Evolutionary conservation across 2,888 invertebrate genomes (phyloP), one percentile per base, ranked within the genome.

Genomic region (Panopea generosa): DNA sequence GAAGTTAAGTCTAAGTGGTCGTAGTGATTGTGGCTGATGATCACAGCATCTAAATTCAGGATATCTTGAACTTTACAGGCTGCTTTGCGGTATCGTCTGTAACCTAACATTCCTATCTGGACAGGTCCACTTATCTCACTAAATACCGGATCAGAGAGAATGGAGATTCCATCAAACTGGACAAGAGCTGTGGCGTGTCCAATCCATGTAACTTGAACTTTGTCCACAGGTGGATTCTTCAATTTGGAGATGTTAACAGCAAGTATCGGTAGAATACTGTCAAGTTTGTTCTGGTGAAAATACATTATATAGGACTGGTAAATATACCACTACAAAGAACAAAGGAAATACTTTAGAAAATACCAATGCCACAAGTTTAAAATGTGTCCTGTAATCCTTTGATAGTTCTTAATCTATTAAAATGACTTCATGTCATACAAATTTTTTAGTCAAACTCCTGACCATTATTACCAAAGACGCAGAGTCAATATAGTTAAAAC

Each of bases 1-100:
- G 90, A 84, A 27, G 72, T 24, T 16, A 60, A 63, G 76, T 94
- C 93, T 49, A 94, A 83, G 87, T 94, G 94, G 84, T 94, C 94
- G 77, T 93, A 94, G 84, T 94, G 94, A 83, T 93, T 93, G 80
- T 94, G 94, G 38, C 93, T 93, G 69, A 94, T 93, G 7, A 94
- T 86, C 0, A 93, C 93, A 49, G 92, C 92, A 78, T 94, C 89
- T 2, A 94, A 74, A 14, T 84, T 27, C 0, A 93, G 93, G 43
- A 94, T 84, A 20, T 94, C 91, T 7, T 89, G 82, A 18, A 93
- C 84, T 0, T 86, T 71, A 50, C 87, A 87, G 0, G 89, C 79
- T 4, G 83, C 61, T 24, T 74, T 61, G 4, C 94, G 84, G 71
- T 90, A 93, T 18, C 94, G 86, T 62, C 86, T 89, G 11, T 92